phyloP scores from a whole-genome alignment of 2,113 vertebrate genomes.

The Pseudopipra pipra region DNA sequence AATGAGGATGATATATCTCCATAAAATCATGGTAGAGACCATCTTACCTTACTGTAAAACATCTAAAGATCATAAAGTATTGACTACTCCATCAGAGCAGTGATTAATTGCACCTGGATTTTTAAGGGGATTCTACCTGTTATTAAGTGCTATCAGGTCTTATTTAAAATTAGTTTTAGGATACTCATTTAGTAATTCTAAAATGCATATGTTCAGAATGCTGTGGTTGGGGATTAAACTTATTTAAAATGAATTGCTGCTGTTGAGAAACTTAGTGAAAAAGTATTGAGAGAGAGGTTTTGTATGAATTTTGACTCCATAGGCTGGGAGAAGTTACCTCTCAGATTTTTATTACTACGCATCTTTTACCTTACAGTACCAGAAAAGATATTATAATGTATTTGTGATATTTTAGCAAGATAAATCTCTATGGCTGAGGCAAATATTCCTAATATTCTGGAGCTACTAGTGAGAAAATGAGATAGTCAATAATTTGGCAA shows the following conservation, averaged over 20 bases:
- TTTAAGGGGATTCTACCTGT: conserved; percentile 18
- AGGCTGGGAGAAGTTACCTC: fast-evolving
- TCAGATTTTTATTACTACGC: not conserved
- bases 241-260: not conserved
- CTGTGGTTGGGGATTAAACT: not conserved
- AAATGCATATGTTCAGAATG: not conserved
- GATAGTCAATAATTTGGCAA: not conserved
- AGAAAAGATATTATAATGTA: not conserved
- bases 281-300: not conserved
- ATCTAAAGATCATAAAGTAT: conserved; percentile 33
- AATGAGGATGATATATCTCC: conserved; percentile 57
- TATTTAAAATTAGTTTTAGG: not conserved
- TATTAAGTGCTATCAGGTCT: not conserved
- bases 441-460: not conserved
- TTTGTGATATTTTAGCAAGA: not conserved
- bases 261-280: not conserved
- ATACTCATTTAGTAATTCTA: not conserved
- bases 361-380: not conserved
- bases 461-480: not conserved
- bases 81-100: not conserved
- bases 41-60: not conserved
- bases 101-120: conserved; percentile 45
- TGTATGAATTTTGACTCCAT: not conserved
- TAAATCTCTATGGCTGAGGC: not conserved
- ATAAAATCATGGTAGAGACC: conserved; percentile 24